Evolutionary conservation across 2,113 vertebrate species (phyloP).

Genomic region (Erythrolamprus reginae): DNA sequence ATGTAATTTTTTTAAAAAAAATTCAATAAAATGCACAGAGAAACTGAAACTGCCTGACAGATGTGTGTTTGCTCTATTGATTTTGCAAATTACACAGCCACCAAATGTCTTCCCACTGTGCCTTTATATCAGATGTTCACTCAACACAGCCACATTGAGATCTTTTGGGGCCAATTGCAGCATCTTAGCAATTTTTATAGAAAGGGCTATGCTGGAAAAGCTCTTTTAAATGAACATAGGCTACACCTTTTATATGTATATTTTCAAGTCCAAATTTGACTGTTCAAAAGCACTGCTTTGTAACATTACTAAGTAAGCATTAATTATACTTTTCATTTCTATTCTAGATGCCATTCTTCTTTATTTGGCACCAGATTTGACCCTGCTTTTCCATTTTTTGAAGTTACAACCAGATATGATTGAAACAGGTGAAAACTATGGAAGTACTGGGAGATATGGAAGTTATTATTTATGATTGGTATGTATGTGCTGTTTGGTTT

Average conservation of each 20-base stretch:
- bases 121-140: neutral
- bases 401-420: neutral
- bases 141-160: neutral
- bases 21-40: neutral
- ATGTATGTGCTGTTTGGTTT: no score
- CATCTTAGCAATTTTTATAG: neutral
- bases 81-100: neutral
- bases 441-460: no score
- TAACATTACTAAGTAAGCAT: neutral
- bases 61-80: neutral
- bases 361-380: neutral
- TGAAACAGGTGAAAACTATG: slow-evolving; percentile 19
- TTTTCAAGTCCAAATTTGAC: neutral
- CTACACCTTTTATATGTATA: neutral
- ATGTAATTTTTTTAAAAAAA: neutral
- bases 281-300: neutral
- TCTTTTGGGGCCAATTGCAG: neutral
- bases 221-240: neutral
- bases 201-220: neutral
- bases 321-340: neutral
- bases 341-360: neutral
- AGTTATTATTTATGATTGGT: no score
- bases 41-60: neutral
- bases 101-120: neutral
- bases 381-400: neutral